phyloP scores from a whole-genome alignment of 2,797 vertebrate species.

The Lithobates sylvaticus region DNA sequence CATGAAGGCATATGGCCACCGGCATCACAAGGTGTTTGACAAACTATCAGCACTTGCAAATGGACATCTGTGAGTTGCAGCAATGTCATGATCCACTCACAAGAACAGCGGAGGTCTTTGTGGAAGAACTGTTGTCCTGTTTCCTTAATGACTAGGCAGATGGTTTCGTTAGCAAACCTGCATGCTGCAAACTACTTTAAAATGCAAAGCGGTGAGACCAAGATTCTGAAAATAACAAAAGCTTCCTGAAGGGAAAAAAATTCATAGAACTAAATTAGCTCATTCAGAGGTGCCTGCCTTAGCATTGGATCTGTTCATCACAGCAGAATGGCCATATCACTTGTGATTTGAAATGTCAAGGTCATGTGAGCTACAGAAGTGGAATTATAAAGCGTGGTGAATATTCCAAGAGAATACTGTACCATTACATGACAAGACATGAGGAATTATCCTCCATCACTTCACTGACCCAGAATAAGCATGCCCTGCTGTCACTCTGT shows the following conservation, averaged over 20 bases:
- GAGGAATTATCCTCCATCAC: neutral
- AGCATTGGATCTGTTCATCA: constrained; percentile 4
- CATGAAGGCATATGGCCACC: too few species aligned
- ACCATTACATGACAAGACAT: neutral
- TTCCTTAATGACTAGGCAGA: constrained; percentile 18
- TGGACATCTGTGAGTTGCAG: too few species aligned
- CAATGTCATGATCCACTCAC: neutral
- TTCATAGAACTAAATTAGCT: neutral
- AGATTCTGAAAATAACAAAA: constrained; percentile 8
- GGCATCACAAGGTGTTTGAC: too few species aligned
- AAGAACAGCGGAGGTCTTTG: neutral
- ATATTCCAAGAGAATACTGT: neutral
- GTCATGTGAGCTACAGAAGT: neutral
- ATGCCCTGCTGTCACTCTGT: too few species aligned
- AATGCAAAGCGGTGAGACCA: neutral
- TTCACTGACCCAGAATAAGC: too few species aligned
- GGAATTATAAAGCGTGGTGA: neutral
- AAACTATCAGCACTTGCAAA: neutral
- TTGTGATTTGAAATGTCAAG: constrained; percentile 45
- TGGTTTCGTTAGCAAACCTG: constrained; percentile 17
- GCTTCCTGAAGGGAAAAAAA: neutral
- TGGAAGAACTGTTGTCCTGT: neutral
- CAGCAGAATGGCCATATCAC: neutral
- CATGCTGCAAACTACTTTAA: neutral
- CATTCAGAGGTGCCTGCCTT: neutral